phyloP scores from a whole-genome alignment of 2,888 invertebrate genomes.

The Choreutis nemorana region DNA sequence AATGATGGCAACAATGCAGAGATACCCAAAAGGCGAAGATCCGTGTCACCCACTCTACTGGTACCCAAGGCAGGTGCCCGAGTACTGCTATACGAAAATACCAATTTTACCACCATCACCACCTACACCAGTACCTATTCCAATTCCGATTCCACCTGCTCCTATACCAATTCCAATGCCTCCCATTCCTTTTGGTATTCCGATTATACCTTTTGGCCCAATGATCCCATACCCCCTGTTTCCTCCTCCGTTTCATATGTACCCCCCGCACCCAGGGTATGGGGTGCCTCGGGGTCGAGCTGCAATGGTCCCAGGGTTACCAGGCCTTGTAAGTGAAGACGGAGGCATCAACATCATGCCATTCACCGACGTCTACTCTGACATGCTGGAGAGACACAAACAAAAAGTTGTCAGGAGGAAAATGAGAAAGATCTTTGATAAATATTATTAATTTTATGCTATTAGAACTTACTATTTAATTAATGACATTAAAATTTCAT shows the following conservation, averaged over 20 bases:
- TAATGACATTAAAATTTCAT: neutral
- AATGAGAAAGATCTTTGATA: constrained; percentile 22
- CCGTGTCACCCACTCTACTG: constrained; percentile 47
- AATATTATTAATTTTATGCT: constrained; percentile 14
- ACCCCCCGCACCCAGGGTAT: neutral
- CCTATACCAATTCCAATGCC: constrained; percentile 5
- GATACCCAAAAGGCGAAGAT: constrained; percentile 17
- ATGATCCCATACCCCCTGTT: neutral
- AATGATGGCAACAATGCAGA: constrained; percentile 7
- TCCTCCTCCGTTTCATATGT: too few relatives aligned
- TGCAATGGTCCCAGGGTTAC: constrained; percentile 39
- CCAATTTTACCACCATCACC: neutral
- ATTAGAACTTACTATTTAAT: neutral
- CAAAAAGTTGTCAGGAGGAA: constrained; percentile 31
- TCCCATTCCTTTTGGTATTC: neutral
- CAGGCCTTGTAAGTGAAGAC: constrained; percentile 32
- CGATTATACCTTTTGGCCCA: constrained; percentile 2
- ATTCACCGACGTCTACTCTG: constrained; percentile 44
- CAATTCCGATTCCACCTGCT: constrained; percentile 6
- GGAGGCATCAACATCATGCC: constrained; percentile 50
- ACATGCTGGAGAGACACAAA: constrained; percentile 37
- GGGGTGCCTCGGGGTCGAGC: constrained; percentile 12
- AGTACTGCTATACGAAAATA: constrained; percentile 15
- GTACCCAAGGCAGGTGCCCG: constrained; percentile 28
- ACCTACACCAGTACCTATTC: constrained; percentile 4